These are phyloP conservation scores for Danio rerio DNA, from an alignment of 2,113 vertebrate genomes.

Conservation along the genomic window GRCz12tu NC_133196.1:41531001-41531500, in stretches of 20 bases:
- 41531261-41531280: not conserved
- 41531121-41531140: conserved; percentile 33
- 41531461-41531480: not conserved
- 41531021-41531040: not conserved
- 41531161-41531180: conserved; percentile 33
- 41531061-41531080: not conserved
- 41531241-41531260: not conserved
- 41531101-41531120: conserved; percentile 38
- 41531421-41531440: not conserved
- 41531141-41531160: conserved; percentile 45
- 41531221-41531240: not conserved
- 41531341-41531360: conserved; percentile 46
- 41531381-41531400: conserved; percentile 40
- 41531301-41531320: not conserved
- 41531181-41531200: not conserved
- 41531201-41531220: not conserved
- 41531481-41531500: too few species aligned
- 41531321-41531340: conserved; percentile 35
- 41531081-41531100: conserved; percentile 21
- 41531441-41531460: not conserved
- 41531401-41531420: not conserved
- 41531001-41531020: not conserved
- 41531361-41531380: conserved; percentile 49
- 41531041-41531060: not conserved
- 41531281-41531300: conserved; percentile 23